These are phyloP conservation scores for Etia nguti DNA, from an alignment of 2,113 vertebrate genomes.

Conservation along the genomic window DNA sequence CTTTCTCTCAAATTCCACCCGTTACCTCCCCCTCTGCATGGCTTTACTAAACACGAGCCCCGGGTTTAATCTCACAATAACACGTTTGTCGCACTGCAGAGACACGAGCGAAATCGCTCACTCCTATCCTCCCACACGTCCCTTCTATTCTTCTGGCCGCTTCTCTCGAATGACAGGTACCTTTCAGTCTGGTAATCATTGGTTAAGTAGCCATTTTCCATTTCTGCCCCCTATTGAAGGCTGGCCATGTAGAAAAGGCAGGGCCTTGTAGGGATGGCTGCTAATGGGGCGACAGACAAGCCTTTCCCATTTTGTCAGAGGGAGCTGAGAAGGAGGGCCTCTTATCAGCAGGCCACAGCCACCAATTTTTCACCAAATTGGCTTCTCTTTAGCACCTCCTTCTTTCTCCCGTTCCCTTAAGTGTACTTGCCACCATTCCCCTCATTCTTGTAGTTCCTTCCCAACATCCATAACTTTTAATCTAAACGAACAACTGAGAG, in stretches of 20 bases:
- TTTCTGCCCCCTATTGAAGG: slow-evolving; percentile 82
- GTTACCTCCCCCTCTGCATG: slow-evolving; percentile 25
- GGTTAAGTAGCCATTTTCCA: slow-evolving; percentile 83
- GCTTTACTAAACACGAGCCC: slow-evolving; percentile 81
- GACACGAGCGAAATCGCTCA: slow-evolving; percentile 83
- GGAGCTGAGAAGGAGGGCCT: slow-evolving; percentile 57
- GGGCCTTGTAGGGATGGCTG: slow-evolving; percentile 81
- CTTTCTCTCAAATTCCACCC: not conserved
- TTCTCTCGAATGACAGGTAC: slow-evolving; percentile 89
- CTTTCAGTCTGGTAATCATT: slow-evolving; percentile 91
- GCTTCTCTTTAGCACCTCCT: slow-evolving; percentile 47
- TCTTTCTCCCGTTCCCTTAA: not conserved
- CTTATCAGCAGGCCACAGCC: slow-evolving; percentile 86
- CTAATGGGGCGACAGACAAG: slow-evolving; percentile 85
- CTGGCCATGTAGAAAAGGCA: slow-evolving; percentile 77
- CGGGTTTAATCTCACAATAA: slow-evolving; percentile 82
- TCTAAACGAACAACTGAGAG: not conserved
- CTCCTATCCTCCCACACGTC: slow-evolving; percentile 59
- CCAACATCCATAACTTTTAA: slow-evolving; percentile 18
- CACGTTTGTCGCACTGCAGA: slow-evolving; percentile 80
- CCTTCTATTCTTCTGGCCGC: slow-evolving; percentile 51
- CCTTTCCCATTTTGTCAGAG: slow-evolving; percentile 74
- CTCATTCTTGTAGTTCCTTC: not conserved
- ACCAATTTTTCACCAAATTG: slow-evolving; percentile 68
- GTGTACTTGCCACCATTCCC: not conserved